Evolutionary conservation across 2,113 vertebrate species (phyloP).

Genomic region (Cebus imitator): DNA sequence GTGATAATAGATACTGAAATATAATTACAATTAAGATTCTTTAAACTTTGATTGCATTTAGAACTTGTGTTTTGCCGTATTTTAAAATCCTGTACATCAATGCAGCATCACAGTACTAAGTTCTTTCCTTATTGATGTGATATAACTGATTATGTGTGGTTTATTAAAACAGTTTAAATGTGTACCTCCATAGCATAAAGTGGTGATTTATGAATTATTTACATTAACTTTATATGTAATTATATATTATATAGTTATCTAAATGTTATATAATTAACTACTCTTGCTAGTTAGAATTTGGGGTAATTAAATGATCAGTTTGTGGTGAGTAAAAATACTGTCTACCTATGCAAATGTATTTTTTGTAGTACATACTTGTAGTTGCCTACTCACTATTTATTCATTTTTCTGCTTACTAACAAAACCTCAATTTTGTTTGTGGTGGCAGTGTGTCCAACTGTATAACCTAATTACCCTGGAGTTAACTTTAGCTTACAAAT

Average conservation of each 20-base stretch:
- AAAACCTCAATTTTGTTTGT: not conserved
- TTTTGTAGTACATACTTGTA: not conserved
- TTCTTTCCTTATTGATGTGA: not conserved
- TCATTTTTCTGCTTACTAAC: not conserved
- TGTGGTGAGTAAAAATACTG: not conserved
- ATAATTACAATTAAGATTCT: not conserved
- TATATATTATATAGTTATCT: not conserved
- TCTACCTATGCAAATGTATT: not conserved
- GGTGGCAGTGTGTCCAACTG: not conserved
- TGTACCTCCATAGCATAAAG: not conserved
- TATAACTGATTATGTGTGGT: not conserved
- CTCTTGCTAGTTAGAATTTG: not conserved
- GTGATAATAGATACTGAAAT: constrained; percentile 23
- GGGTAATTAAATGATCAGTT: not conserved
- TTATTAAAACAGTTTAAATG: not conserved
- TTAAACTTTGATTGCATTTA: constrained; percentile 6
- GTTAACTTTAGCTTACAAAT: not conserved
- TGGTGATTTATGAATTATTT: not conserved
- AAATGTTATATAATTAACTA: not conserved
- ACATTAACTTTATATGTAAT: not conserved
- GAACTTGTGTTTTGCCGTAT: not conserved
- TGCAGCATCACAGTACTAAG: not conserved
- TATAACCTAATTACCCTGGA: not conserved
- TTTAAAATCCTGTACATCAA: not conserved
- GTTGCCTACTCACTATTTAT: not conserved